Evolutionary conservation across 1,140 invertebrate genomes (phyloP).

Genomic region (Phortica variegata): DNA sequence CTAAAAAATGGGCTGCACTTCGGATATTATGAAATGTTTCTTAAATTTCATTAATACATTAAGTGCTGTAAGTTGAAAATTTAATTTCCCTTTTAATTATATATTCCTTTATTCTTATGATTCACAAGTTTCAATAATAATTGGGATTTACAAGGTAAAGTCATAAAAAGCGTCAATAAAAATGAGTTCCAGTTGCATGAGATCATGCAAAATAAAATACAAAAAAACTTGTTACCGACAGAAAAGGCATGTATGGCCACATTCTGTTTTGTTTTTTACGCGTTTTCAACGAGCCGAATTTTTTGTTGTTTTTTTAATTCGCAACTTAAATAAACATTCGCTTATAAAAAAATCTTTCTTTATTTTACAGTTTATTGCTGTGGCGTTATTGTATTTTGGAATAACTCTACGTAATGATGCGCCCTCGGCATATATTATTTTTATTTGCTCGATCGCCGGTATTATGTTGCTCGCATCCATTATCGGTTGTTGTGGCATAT

Average conservation of each 20-base stretch:
- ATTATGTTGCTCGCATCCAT: conserved; percentile 37
- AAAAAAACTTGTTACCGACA: no score
- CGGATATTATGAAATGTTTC: conserved; percentile 40
- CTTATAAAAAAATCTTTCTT: no score
- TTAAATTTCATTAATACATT: conserved; percentile 38
- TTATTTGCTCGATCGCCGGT: conserved; percentile 32
- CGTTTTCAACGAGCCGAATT: no score
- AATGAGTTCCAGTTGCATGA: not conserved
- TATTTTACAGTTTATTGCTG: conserved; percentile 30
- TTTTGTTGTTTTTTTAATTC: conserved; percentile 4
- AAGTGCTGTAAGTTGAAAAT: conserved; percentile 32
- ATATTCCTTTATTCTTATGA: not conserved
- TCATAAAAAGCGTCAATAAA: not conserved
- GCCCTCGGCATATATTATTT: conserved; percentile 27
- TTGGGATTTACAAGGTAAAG: not conserved
- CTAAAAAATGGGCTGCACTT: conserved; percentile 41
- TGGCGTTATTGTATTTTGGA: conserved; percentile 24
- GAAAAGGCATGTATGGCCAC: no score
- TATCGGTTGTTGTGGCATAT: conserved; percentile 47
- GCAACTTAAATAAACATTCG: no score
- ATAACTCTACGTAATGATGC: conserved; percentile 14
- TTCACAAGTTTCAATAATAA: not conserved
- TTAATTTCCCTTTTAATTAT: not conserved
- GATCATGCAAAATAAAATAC: no score
- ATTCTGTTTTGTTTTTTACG: no score